These are phyloP conservation scores for Acanthochromis polyacanthus DNA, from an alignment of 2,113 vertebrate species.

Conservation along the genomic window DNA sequence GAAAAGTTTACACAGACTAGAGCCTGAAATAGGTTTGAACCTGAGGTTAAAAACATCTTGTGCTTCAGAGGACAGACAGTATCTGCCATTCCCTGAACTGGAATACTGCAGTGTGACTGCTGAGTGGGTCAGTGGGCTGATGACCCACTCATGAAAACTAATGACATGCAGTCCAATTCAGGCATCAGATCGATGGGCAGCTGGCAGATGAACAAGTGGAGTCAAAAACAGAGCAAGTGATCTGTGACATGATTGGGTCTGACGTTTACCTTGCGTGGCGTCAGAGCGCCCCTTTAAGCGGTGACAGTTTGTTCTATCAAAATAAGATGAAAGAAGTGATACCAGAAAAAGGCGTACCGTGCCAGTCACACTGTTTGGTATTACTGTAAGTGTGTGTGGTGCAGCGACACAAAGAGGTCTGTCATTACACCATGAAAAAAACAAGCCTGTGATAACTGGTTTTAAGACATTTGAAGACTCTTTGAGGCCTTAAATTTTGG, in stretches of 20 bases:
- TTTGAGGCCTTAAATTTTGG: slow-evolving; percentile 37
- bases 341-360: background rate
- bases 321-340: slow-evolving; percentile 18
- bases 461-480: slow-evolving; percentile 42
- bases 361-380: slow-evolving; percentile 3
- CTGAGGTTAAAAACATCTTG: background rate
- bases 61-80: background rate
- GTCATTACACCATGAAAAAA: slow-evolving; percentile 56
- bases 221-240: background rate
- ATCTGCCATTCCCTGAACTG: no score
- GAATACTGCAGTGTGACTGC: background rate
- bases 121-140: background rate
- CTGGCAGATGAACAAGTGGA: background rate
- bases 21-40: no score
- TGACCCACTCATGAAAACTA: background rate
- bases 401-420: slow-evolving; percentile 19
- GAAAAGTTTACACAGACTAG: no score
- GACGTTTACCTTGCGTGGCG: background rate
- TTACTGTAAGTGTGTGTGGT: background rate
- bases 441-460: slow-evolving; percentile 38
- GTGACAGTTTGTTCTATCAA: background rate
- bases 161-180: background rate
- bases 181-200: background rate
- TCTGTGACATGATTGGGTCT: background rate
- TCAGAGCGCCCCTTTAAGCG: slow-evolving; percentile 8